These are phyloP conservation scores for Lepus europaeus DNA, from an alignment of 2,113 vertebrate genomes.

Conservation along the genomic window DNA sequence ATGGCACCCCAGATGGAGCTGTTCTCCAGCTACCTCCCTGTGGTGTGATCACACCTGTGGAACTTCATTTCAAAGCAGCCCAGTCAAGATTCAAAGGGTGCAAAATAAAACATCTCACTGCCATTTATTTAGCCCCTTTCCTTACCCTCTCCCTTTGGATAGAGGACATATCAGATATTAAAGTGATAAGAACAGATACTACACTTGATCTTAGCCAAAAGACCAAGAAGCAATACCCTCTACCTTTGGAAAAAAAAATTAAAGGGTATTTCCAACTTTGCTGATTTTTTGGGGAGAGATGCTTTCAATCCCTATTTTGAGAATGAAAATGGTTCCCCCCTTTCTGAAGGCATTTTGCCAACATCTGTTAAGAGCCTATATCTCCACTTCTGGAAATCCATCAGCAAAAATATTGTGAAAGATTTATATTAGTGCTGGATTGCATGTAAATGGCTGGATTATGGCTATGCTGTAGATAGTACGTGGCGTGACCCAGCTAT, in stretches of 20 bases:
- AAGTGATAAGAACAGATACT: too few relatives aligned
- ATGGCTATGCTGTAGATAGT: neutral
- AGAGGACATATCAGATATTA: too few relatives aligned
- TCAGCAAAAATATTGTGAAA: neutral
- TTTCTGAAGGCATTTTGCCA: neutral
- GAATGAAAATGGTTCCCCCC: neutral
- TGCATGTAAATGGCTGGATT: neutral
- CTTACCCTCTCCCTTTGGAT: neutral
- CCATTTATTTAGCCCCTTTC: neutral
- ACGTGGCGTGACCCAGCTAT: too few relatives aligned
- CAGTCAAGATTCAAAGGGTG: conserved; percentile 23
- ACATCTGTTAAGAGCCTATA: neutral
- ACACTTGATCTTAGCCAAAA: too few relatives aligned
- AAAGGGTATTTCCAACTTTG: neutral
- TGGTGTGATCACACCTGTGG: conserved; percentile 42
- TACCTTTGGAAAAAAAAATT: neutral
- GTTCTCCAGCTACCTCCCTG: neutral
- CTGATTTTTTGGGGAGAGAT: neutral
- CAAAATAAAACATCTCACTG: neutral
- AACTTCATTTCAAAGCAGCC: conserved; percentile 53
- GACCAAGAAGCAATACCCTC: too few relatives aligned
- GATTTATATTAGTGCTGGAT: neutral
- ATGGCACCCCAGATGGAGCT: neutral
- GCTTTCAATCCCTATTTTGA: neutral
- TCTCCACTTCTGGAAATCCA: neutral